These are phyloP conservation scores for Drosophila tropicalis DNA, from an alignment of 1,140 invertebrate genomes.

Conservation along the genomic window DNA sequence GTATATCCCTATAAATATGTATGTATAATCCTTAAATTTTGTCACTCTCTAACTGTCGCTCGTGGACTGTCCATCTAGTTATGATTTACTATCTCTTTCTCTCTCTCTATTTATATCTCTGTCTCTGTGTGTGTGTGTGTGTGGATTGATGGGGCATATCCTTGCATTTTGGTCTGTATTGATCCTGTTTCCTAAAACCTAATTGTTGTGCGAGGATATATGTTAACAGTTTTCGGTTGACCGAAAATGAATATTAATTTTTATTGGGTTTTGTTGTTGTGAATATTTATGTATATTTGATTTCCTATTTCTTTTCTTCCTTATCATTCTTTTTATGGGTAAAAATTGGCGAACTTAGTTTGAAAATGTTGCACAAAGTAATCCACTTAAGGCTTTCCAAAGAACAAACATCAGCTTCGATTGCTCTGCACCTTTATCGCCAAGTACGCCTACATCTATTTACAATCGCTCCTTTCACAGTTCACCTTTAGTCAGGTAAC, in stretches of 20 bases:
- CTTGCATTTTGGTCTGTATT: slow-evolving; percentile 9
- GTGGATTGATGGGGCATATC: neutral
- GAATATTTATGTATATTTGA: slow-evolving; percentile 39
- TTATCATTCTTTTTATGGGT: slow-evolving; percentile 71
- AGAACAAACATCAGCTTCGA: slow-evolving; percentile 83
- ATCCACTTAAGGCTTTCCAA: slow-evolving; percentile 83
- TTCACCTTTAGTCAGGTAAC: slow-evolving; percentile 83
- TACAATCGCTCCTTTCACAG: slow-evolving; percentile 83
- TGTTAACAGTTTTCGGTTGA: neutral
- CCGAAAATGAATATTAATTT: neutral
- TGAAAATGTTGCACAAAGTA: slow-evolving; percentile 83
- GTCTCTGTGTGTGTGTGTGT: slow-evolving; percentile 35
- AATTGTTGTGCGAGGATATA: neutral
- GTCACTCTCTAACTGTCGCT: slow-evolving; percentile 24
- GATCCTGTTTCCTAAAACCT: neutral
- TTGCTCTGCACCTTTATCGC: slow-evolving; percentile 84
- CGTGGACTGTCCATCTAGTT: slow-evolving; percentile 39
- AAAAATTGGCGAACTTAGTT: slow-evolving; percentile 80
- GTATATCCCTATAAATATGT: slow-evolving; percentile 34
- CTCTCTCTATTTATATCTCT: slow-evolving; percentile 29
- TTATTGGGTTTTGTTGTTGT: slow-evolving; percentile 21
- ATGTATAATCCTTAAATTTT: slow-evolving; percentile 18
- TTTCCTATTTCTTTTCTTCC: slow-evolving; percentile 54
- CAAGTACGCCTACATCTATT: slow-evolving; percentile 84
- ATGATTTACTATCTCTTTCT: slow-evolving; percentile 35